Evolutionary conservation across 2,888 invertebrate species (phyloP), one percentile per base, ranked within the genome.

Genomic region (Pinctada fucata): DNA sequence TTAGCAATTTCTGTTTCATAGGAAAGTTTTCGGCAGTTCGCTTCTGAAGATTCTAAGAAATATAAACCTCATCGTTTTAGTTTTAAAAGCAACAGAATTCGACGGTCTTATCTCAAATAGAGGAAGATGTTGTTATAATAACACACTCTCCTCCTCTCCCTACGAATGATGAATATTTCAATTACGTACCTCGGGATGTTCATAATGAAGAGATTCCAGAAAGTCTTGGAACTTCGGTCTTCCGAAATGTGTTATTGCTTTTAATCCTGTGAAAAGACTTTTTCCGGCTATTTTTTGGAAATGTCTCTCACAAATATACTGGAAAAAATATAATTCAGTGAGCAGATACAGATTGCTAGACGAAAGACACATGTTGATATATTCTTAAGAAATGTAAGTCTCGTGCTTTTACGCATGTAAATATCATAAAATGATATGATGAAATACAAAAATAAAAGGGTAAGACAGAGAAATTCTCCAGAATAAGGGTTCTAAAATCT

Each of bases 301-400:
- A 89, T 95, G 94, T n/a, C 94, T 91, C 89, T 95, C 95, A 86
- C 94, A 95, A 68, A 95, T 94, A 85, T 95, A 95, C 93, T 94
- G 87, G 3, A 79, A 79, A 8, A 74, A 66, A n/a, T n/a, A n/a
- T n/a, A n/a, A n/a, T n/a, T n/a, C 63, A 63, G 3, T 48, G 10
- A 8, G 58, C 58, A 58, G 58, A 10, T 10, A 8, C 10, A 58
- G 10, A 10, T 10, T 6, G 58, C 58, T 58, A 8, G 58, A 58
- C 58, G 6, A 58, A 58, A 10, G 10, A 58, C 6, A 58, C 58
- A 10, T 6, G 8, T 58, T 58, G 58, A 8, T 10, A 58, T 10
- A 58, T 58, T 10, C 58, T 58, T 8, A 58, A n/a, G n/a, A n/a
- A 58, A 58, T 58, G 58, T 10, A 58, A 58, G 58, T 10, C 10